Base-by-base conservation (phyloP, 2,888 invertebrate species). In the Archaeoteleia sp. region DNA sequence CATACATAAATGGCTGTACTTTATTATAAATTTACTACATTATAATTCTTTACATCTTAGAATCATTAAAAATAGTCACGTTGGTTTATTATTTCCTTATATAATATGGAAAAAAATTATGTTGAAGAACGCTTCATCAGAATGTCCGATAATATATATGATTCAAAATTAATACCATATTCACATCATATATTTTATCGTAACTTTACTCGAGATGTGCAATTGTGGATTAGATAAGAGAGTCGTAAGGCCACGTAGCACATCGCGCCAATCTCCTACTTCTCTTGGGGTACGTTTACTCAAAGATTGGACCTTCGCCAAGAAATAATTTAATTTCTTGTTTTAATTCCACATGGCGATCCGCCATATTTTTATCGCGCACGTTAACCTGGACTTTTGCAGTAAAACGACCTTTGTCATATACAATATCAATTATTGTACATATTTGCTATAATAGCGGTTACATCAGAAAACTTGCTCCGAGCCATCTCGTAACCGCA, bases 301-400 rank as follows among this genome's bases (percentile, higher is more conserved):
- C 27, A 42, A 42, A 42, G 42, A 1, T 42, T 42, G 42, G 42
- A 12, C 12, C 17, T 5, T 1, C 5, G 42, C 42, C 46, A 30
- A 32, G 32, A 65, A 53, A 53, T 65, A 65, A 53, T 58, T 58
- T 53, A 53, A 65, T 53, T 65, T 15, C 27, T 53, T 53, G 42
- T 40, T 58, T 65, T 51, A 58, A 58, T 58, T 39, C 51, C 39
- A 6, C 39, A 34, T 54, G 54, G 40, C 35, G 2, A 32, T 10
- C 32, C 35, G 40, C 40, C 32, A 62, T 48, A 54, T 40, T 49
- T 55, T 54, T 55, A 55, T 54, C 30, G 40, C 23, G 42, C 20
- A 37, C 32, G 43, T 30, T 29, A 30, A 43, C 15, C 30, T 23
- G 14, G 23, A 25, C 12, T 29, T 9, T 25, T 4, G 43, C 15